These are phyloP conservation scores for Tipula unca DNA, from an alignment of 2,888 invertebrate species.

Conservation along the genomic window DNA sequence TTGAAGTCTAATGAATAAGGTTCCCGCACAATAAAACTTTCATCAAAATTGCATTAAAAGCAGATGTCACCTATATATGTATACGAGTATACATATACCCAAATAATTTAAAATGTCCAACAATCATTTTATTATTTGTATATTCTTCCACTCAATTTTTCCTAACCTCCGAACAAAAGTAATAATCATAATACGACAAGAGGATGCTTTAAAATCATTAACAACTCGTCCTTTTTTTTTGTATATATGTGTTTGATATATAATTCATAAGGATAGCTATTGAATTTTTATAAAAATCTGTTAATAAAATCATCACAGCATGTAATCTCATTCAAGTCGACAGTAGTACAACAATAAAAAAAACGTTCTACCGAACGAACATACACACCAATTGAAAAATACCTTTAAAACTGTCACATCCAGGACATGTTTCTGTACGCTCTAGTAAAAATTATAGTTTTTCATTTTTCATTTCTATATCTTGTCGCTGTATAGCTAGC, in stretches of 20 bases:
- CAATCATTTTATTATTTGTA: not conserved
- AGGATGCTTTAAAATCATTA: not conserved
- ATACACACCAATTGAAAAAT: not conserved
- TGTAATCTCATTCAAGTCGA: not conserved
- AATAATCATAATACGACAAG: not conserved
- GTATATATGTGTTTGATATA: not conserved
- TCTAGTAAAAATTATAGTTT: not conserved
- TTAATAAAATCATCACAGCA: slow-evolving; percentile 8
- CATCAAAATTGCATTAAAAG: not conserved
- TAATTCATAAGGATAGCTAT: not conserved
- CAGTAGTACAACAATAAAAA: not conserved
- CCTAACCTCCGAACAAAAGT: not conserved
- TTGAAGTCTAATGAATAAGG: not conserved
- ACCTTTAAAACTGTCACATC: not conserved
- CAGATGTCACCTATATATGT: not conserved
- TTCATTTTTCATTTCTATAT: not conserved
- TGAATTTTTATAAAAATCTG: not conserved
- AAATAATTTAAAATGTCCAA: not conserved
- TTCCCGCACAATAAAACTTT: not conserved
- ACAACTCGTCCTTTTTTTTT: not conserved
- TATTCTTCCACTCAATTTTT: slow-evolving; percentile 9
- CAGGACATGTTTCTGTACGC: not conserved
- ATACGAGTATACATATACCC: not conserved
- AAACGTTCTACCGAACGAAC: not conserved
- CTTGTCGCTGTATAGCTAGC: not conserved